Percentiles rank a stretch among this genome's conserved stretches.
Conservation (phyloP, 2,888 invertebrate genomes). For the Brachypalpus laphriformis region DNA sequence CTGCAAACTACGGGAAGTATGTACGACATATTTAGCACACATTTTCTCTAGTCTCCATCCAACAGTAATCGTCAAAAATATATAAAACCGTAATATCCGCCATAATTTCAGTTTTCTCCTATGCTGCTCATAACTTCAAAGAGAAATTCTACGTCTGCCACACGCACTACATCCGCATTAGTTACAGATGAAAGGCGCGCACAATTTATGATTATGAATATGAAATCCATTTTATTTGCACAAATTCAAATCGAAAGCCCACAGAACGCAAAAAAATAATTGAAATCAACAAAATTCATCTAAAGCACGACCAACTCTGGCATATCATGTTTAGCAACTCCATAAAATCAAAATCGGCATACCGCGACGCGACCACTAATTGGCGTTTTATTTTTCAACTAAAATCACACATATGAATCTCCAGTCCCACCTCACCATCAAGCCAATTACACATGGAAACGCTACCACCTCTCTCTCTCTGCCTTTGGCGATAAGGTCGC, state of each 20-base stretch:
- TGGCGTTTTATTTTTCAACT: slow-evolving; percentile 8
- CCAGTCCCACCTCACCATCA: neutral
- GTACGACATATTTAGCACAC: neutral
- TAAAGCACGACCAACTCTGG: neutral
- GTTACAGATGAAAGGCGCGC: slow-evolving; percentile 31
- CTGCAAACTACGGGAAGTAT: neutral
- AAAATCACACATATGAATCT: slow-evolving; percentile 3
- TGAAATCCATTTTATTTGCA: slow-evolving; percentile 9
- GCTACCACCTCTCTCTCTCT: neutral
- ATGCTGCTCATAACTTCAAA: slow-evolving; percentile 5
- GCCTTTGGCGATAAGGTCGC: slow-evolving; percentile 12
- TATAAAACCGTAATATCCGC: neutral
- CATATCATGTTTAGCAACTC: slow-evolving; percentile 42
- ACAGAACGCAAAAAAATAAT: neutral
- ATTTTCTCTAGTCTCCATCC: neutral
- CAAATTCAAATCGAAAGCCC: neutral
- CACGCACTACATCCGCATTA: slow-evolving; percentile 26
- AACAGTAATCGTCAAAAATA: neutral
- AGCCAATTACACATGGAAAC: slow-evolving; percentile 16
- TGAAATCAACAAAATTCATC: neutral
- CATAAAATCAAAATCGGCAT: slow-evolving; percentile 22
- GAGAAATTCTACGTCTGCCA: neutral
- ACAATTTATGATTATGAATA: neutral
- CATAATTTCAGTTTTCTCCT: neutral
- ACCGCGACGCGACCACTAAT: slow-evolving; percentile 36